Conservation (phyloP, 1,140 invertebrate species). For the Pogonus chalceus region DNA sequence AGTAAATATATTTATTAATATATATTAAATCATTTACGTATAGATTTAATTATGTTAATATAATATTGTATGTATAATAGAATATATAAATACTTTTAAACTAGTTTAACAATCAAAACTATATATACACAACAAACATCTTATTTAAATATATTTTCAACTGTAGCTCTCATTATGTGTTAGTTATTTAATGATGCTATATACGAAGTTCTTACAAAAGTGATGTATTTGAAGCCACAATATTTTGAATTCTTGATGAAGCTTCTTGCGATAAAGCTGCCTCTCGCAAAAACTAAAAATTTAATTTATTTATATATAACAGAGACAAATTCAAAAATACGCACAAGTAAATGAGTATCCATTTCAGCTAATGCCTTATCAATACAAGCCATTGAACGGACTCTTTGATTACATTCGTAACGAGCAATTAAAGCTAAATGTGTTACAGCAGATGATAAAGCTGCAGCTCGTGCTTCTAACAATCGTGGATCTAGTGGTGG, state of each 20-base stretch:
- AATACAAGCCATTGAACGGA: conserved; percentile 48
- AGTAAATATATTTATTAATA: too few species aligned
- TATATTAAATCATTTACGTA: too few species aligned
- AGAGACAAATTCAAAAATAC: neutral
- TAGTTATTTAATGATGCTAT: too few species aligned
- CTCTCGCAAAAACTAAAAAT: conserved; percentile 38
- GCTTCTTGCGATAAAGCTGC: conserved; percentile 44
- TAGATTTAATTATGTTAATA: too few species aligned
- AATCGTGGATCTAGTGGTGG: conserved; percentile 60
- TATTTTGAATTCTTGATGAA: conserved; percentile 32
- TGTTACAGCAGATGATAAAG: conserved; percentile 57
- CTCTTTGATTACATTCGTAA: conserved; percentile 41
- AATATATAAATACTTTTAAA: too few species aligned
- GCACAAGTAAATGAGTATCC: conserved; percentile 51
- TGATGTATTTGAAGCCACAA: conserved; percentile 2
- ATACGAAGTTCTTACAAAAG: neutral
- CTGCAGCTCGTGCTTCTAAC: conserved; percentile 58
- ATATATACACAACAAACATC: too few species aligned
- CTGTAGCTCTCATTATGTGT: too few species aligned
- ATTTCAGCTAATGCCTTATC: conserved; percentile 58
- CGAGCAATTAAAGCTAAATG: conserved; percentile 52
- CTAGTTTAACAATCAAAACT: too few species aligned
- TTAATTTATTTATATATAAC: neutral
- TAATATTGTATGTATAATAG: too few species aligned
- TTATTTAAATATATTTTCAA: too few species aligned